Base-by-base conservation (phyloP, 2,888 invertebrate genomes). In the Hydriomena furcata region DNA sequence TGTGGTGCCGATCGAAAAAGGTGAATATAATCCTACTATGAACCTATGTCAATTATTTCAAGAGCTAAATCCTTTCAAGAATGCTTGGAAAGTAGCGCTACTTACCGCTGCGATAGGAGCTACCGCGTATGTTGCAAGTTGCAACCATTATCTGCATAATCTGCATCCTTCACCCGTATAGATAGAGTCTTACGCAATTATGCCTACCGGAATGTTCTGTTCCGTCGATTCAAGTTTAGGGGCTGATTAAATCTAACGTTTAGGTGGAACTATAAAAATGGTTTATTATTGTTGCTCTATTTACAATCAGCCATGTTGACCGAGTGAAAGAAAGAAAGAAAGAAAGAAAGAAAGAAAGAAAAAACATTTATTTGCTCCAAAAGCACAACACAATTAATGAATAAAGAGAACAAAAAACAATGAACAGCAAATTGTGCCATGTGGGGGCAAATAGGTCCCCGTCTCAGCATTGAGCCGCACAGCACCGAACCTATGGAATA, bases 141-240 rank as follows among this genome's bases (percentile, higher is more conserved):
- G 36, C 7, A 42, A 32, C 27, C 42, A 46, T 42, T 42, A 46
- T 52, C 51, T 46, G 45, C 42, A 56, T 56, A 47, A 51, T 11
- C 27, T 47, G 47, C 31, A 61, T 61, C 61, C 61, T 61, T 57
- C 52, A 57, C 52, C 57, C 49, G 55, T 59, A 55, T 53, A 59
- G 52, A 58, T 58, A 54, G 50, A 37, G 36, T 25, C 35, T 48
- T 53, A 59, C 40, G 53, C 50, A 61, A 59, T 61, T 52, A 57
- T 48, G 41, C 42, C 53, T 42, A 58, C 61, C 61, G 61, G 59
- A 59, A 55, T 55, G 52, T 55, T 51, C 36, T 52, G 48, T 59
- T 59, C 59, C 59, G 59, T 48, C 40, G 53, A 59, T 61, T 61
- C 55, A 59, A 55, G 57, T 59, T 52, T 57, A 55, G 48, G 40